These are phyloP conservation scores for Festucalex cinctus DNA, from an alignment of 2,113 vertebrate genomes.

Conservation along the genomic window DNA sequence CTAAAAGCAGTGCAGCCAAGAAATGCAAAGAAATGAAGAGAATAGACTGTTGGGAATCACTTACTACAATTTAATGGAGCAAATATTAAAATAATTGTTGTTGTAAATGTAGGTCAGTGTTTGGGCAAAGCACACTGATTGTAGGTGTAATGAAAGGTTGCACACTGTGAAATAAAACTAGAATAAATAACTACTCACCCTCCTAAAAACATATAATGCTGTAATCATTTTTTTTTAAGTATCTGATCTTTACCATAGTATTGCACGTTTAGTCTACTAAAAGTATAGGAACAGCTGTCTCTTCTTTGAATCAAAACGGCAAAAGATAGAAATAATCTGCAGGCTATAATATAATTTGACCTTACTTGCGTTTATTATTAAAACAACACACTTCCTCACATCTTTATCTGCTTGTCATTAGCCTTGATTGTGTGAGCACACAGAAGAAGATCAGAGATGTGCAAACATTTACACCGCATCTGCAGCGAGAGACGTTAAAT, in stretches of 20 bases:
- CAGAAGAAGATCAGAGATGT: slow-evolving; percentile 61
- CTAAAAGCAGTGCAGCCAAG: too few relatives aligned
- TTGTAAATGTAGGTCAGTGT: too few relatives aligned
- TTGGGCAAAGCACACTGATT: too few relatives aligned
- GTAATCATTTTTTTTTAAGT: too few relatives aligned
- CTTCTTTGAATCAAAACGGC: neutral
- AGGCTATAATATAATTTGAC: neutral
- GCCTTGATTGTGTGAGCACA: slow-evolving; percentile 9
- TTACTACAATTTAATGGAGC: too few relatives aligned
- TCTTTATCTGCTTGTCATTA: neutral
- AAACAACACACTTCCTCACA: slow-evolving; percentile 1
- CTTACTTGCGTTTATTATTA: neutral
- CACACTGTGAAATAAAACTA: too few relatives aligned
- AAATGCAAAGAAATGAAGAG: too few relatives aligned
- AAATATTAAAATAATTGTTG: too few relatives aligned
- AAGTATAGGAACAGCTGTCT: neutral
- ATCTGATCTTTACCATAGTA: too few relatives aligned
- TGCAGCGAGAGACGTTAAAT: slow-evolving; percentile 66
- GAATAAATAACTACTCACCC: too few relatives aligned
- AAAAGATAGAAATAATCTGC: neutral
- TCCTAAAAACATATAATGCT: neutral
- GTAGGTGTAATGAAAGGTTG: too few relatives aligned
- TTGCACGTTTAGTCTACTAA: neutral
- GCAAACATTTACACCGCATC: slow-evolving; percentile 51
- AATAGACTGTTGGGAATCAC: too few relatives aligned